Conservation (phyloP, 2,888 invertebrate species). For the Malthinus flaveolus region DNA sequence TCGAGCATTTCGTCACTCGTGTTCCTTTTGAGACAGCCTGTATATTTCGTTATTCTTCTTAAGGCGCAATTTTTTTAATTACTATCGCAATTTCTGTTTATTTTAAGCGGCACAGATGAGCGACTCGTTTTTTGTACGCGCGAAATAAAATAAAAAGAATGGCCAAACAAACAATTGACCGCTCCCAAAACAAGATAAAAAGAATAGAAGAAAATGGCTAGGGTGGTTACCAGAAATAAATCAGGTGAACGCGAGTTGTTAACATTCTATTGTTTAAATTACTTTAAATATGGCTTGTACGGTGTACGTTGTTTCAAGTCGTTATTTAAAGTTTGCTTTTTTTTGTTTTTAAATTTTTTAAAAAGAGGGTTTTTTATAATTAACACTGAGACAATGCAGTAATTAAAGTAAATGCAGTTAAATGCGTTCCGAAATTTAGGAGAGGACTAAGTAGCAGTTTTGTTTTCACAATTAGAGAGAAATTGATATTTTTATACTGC, state of each 20-base stretch:
- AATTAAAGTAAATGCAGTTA: not conserved
- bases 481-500: too few relatives aligned
- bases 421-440: too few relatives aligned
- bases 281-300: conserved; percentile 5
- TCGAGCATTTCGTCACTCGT: too few relatives aligned
- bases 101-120: not conserved
- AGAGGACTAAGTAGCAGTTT: too few relatives aligned
- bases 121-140: conserved; percentile 5
- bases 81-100: too few relatives aligned
- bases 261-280: conserved; percentile 45
- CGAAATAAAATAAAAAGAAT: conserved; percentile 38
- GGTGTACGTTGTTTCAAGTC: not conserved
- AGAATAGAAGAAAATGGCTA: conserved; percentile 43
- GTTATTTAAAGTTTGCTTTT: not conserved
- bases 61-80: too few relatives aligned
- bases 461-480: too few relatives aligned
- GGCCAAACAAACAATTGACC: conserved; percentile 29
- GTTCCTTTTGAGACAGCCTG: too few relatives aligned
- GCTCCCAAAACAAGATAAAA: conserved; percentile 42
- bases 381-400: not conserved
- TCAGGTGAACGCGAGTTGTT: conserved; percentile 43
- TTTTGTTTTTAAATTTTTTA: not conserved
- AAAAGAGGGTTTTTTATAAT: not conserved
- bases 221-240: conserved; percentile 44
- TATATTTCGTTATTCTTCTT: too few relatives aligned